Percentiles rank a stretch among this genome's conserved stretches.
These are phyloP conservation scores for Pholis gunnellus DNA, from an alignment of 2,113 vertebrate genomes.

Conservation along the genomic window DNA sequence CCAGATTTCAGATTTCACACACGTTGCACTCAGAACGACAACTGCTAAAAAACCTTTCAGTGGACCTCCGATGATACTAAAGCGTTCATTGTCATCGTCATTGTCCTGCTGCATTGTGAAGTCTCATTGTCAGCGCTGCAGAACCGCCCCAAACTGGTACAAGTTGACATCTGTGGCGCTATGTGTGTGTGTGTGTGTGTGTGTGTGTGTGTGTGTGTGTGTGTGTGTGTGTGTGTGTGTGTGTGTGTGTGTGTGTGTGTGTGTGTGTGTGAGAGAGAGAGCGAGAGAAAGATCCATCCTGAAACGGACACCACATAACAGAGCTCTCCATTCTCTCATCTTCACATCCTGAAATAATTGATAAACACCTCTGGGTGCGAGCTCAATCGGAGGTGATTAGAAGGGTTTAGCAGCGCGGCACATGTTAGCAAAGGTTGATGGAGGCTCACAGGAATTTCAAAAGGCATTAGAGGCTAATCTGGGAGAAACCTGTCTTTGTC, in stretches of 20 bases:
- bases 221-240: not conserved
- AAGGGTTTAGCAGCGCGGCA: constrained; percentile 42
- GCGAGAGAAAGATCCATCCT: constrained; percentile 12
- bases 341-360: constrained; percentile 32
- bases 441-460: constrained; percentile 53
- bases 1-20: not conserved
- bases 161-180: constrained; percentile 31
- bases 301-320: constrained; percentile 41
- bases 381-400: constrained; percentile 23
- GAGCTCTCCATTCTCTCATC: constrained; percentile 45
- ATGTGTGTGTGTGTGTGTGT: not conserved
- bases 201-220: constrained; percentile 6
- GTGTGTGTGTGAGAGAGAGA: not conserved
- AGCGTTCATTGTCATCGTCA: constrained; percentile 30
- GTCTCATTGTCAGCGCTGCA: constrained; percentile 36
- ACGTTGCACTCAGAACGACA: not conserved
- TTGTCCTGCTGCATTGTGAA: constrained; percentile 42
- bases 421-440: constrained; percentile 50
- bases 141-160: constrained; percentile 49
- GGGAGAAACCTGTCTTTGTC: constrained; percentile 76
- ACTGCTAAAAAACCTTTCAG: constrained; percentile 42
- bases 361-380: constrained; percentile 44
- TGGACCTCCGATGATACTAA: constrained; percentile 43
- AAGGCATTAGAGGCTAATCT: constrained; percentile 68
- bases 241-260: not conserved